Conservation (phyloP, 2,888 invertebrate genomes). For the Malthinus flaveolus region DNA sequence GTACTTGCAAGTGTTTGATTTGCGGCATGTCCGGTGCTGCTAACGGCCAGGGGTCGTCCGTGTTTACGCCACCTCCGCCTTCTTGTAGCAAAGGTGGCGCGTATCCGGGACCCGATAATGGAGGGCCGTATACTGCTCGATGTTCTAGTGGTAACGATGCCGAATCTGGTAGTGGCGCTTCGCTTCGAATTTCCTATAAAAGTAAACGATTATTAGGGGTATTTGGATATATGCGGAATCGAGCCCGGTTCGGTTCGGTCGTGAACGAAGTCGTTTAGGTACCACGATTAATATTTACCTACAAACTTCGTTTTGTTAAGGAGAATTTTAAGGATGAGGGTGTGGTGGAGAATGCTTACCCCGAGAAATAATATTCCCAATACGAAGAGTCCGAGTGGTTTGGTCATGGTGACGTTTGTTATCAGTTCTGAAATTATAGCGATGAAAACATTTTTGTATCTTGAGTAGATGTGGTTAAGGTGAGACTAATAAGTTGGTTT, state of each 20-base stretch:
- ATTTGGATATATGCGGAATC: background rate
- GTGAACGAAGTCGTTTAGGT: constrained; percentile 21
- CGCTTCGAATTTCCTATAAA: constrained; percentile 75
- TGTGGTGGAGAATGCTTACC: constrained; percentile 38
- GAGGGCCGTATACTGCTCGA: constrained; percentile 75
- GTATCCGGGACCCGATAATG: constrained; percentile 56
- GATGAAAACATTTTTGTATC: constrained; percentile 44
- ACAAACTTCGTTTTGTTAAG: constrained; percentile 14
- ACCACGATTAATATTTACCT: constrained; percentile 24
- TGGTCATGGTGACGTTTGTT: constrained; percentile 45
- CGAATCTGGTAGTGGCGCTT: constrained; percentile 77
- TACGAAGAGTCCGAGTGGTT: constrained; percentile 42
- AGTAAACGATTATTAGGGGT: constrained; percentile 30
- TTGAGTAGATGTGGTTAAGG: constrained; percentile 26
- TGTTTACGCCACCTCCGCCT: constrained; percentile 50
- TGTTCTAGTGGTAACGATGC: constrained; percentile 81
- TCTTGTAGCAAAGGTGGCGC: constrained; percentile 51
- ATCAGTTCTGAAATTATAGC: constrained; percentile 48
- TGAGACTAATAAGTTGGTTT: constrained; percentile 26
- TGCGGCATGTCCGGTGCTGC: constrained; percentile 89
- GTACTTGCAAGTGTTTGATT: constrained; percentile 91
- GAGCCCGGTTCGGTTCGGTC: background rate
- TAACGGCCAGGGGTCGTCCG: constrained; percentile 87
- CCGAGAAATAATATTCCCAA: constrained; percentile 42
- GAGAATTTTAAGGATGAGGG: constrained; percentile 1